phyloP scores from a whole-genome alignment of 1,140 invertebrate genomes.

The Drosophila varians region DNA sequence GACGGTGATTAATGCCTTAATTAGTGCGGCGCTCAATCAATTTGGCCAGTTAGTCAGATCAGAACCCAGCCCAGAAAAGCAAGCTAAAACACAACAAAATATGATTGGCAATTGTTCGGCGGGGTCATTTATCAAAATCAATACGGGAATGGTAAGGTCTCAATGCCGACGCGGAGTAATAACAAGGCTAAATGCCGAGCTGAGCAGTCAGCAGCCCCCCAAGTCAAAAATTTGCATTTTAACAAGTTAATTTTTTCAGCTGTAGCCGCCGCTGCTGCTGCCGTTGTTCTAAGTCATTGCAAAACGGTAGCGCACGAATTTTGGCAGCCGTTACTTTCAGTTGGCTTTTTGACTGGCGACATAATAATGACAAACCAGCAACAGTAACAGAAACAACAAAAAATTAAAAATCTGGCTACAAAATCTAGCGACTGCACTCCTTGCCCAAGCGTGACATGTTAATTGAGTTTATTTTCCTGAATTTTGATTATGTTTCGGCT shows the following conservation, averaged over 20 bases:
- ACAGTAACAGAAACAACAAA: conserved; percentile 14
- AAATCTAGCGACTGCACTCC: conserved; percentile 64
- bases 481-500: conserved; percentile 39
- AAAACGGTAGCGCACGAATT: conserved; percentile 78
- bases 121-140: conserved; percentile 77
- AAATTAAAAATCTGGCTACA: conserved; percentile 8
- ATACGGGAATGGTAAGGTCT: conserved; percentile 63
- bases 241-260: conserved; percentile 76
- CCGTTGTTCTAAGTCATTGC: conserved; percentile 54
- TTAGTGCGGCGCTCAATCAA: conserved; percentile 63
- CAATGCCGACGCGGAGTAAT: conserved; percentile 64
- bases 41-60: conserved; percentile 44
- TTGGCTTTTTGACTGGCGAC: conserved; percentile 73
- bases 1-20: conserved; percentile 73
- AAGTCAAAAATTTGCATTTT: conserved; percentile 77
- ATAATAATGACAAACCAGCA: conserved; percentile 71
- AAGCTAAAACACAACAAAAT: conserved; percentile 9
- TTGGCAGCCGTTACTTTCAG: conserved; percentile 69
- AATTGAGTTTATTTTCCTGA: conserved; percentile 67
- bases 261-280: not conserved
- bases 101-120: conserved; percentile 58
- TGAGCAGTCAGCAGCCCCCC: conserved; percentile 51
- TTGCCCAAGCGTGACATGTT: conserved; percentile 77
- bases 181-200: conserved; percentile 57
- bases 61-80: conserved; percentile 60